Evolutionary conservation across 2,797 vertebrate genomes (phyloP).

Genomic region (Myripristis jacobus): DNA sequence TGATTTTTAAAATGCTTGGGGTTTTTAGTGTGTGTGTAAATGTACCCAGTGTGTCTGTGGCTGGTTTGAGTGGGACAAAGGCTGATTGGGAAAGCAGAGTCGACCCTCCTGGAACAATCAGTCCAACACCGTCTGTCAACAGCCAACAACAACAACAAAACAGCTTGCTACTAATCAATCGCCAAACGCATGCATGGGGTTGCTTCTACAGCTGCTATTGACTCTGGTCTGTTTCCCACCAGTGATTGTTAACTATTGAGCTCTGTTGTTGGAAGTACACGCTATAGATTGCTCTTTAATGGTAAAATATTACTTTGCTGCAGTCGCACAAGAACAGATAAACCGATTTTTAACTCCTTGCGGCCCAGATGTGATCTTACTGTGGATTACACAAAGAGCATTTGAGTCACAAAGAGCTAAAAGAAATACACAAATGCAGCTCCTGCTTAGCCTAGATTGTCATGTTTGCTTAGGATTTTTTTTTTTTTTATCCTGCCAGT

Average conservation of each 20-base stretch:
- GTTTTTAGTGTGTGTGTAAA: constrained; percentile 49
- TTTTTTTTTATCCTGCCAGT: background rate
- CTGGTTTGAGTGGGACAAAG: constrained; percentile 41
- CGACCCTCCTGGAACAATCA: constrained; percentile 55
- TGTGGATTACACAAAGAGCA: background rate
- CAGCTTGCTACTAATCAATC: constrained; percentile 72
- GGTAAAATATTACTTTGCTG: constrained; percentile 16
- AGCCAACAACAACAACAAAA: constrained; percentile 52
- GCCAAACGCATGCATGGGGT: constrained; percentile 58
- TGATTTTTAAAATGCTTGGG: background rate
- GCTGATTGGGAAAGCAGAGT: constrained; percentile 52
- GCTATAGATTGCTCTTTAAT: background rate
- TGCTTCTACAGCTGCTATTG: constrained; percentile 54
- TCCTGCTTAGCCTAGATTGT: background rate
- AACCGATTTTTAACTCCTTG: background rate
- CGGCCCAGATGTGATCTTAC: constrained; percentile 9
- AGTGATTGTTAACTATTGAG: constrained; percentile 23
- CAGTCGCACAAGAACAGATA: constrained; percentile 6
- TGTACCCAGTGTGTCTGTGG: constrained; percentile 36
- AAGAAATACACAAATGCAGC: too few relatives aligned
- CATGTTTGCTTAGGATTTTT: constrained; percentile 7
- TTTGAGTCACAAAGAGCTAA: constrained; percentile 1
- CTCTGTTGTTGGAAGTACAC: constrained; percentile 1
- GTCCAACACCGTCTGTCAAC: constrained; percentile 18
- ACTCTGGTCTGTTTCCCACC: constrained; percentile 42